Conservation (phyloP, 2,888 invertebrate species). For the Athetis lepigone region DNA sequence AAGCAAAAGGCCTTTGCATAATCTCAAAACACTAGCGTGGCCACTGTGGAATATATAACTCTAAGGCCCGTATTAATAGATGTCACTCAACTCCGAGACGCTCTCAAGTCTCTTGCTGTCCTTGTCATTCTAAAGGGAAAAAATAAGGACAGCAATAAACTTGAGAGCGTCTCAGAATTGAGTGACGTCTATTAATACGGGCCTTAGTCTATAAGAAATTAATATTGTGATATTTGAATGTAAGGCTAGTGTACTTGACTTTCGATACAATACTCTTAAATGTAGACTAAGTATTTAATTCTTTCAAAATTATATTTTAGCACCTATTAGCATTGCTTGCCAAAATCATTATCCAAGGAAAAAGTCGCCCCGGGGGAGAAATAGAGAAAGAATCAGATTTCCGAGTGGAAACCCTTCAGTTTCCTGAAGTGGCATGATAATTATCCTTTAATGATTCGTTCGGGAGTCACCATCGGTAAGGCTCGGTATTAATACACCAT, state of each 20-base stretch:
- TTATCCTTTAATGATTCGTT: slow-evolving; percentile 88
- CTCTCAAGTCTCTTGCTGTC: no score
- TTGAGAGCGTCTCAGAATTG: no score
- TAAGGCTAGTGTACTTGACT: background rate
- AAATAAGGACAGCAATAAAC: no score
- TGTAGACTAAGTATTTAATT: slow-evolving; percentile 9
- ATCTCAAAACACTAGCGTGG: no score
- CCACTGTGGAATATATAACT: no score
- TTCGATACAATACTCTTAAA: background rate
- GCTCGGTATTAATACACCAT: slow-evolving; percentile 83
- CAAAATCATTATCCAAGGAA: slow-evolving; percentile 59
- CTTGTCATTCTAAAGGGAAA: no score
- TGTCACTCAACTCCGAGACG: no score
- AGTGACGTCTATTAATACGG: no score
- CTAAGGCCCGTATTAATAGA: no score
- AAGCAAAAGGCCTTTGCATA: no score
- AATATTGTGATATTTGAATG: no score
- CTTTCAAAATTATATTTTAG: slow-evolving; percentile 35
- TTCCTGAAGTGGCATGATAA: slow-evolving; percentile 87
- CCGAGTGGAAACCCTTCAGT: slow-evolving; percentile 83
- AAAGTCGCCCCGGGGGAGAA: slow-evolving; percentile 70
- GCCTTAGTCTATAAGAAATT: no score
- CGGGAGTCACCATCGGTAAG: slow-evolving; percentile 82
- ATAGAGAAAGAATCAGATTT: slow-evolving; percentile 86
- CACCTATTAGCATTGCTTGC: slow-evolving; percentile 36